These are phyloP conservation scores for Malurus cyaneus DNA, from an alignment of 2,113 vertebrate genomes.

Conservation along the genomic window DNA sequence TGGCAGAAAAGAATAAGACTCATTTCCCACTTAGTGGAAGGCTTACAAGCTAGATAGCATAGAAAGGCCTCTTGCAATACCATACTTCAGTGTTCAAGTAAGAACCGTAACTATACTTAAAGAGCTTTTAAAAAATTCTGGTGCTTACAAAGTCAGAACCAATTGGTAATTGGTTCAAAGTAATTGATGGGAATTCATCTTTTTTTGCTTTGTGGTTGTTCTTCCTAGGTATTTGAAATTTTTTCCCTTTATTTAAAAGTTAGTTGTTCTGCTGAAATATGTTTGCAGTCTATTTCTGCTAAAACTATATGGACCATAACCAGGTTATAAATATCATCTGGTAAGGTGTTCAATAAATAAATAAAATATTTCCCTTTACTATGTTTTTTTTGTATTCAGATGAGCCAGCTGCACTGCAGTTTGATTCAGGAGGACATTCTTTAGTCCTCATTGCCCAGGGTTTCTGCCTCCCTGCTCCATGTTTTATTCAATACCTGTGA, in stretches of 20 bases:
- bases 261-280: not conserved
- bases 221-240: not conserved
- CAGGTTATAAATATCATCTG: not conserved
- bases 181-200: not conserved
- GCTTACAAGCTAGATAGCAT: not conserved
- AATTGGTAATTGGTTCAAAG: not conserved
- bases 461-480: not conserved
- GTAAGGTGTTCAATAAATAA: not conserved
- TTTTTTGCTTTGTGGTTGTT: not conserved
- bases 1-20: not conserved
- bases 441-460: not conserved
- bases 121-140: not conserved
- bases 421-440: not conserved
- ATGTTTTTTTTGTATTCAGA: not conserved
- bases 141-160: not conserved
- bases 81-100: not conserved
- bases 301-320: not conserved
- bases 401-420: not conserved
- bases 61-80: not conserved
- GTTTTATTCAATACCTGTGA: not conserved
- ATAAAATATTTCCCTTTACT: not conserved
- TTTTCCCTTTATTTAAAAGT: not conserved
- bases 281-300: not conserved
- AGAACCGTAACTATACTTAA: not conserved
- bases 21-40: not conserved